Conservation (phyloP, 2,113 vertebrate species). For the Gallinago media region DNA sequence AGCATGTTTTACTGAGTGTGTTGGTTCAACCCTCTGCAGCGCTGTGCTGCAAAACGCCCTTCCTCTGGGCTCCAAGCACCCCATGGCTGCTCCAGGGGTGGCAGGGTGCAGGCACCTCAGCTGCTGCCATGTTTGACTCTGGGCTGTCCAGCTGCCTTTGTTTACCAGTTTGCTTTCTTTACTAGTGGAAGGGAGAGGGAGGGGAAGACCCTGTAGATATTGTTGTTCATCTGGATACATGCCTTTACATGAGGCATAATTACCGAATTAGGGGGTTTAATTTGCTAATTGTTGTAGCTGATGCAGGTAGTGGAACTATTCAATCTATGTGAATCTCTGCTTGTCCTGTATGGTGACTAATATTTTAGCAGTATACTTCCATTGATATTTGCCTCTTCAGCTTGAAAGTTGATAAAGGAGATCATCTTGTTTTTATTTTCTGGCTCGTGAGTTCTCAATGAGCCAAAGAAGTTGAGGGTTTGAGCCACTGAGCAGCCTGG, state of each 20-base stretch:
- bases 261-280: not conserved
- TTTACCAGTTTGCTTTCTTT: not conserved
- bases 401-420: not conserved
- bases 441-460: no score
- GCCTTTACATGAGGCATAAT: not conserved
- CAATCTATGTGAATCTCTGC: not conserved
- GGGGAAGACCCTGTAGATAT: not conserved
- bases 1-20: not conserved
- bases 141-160: not conserved
- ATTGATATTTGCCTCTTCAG: not conserved
- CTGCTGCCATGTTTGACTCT: rapidly evolving
- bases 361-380: not conserved
- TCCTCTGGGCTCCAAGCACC: not conserved
- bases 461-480: not conserved
- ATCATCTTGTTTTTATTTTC: not conserved
- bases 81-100: not conserved
- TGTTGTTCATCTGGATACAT: not conserved
- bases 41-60: rapidly evolving
- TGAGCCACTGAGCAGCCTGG: not conserved
- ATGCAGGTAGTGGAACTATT: not conserved
- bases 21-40: not conserved
- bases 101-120: no score
- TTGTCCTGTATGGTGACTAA: not conserved
- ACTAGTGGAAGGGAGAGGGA: not conserved
- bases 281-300: not conserved